Base-by-base conservation (phyloP, 2,113 vertebrate genomes). In the Benthochromis sp. region DNA sequence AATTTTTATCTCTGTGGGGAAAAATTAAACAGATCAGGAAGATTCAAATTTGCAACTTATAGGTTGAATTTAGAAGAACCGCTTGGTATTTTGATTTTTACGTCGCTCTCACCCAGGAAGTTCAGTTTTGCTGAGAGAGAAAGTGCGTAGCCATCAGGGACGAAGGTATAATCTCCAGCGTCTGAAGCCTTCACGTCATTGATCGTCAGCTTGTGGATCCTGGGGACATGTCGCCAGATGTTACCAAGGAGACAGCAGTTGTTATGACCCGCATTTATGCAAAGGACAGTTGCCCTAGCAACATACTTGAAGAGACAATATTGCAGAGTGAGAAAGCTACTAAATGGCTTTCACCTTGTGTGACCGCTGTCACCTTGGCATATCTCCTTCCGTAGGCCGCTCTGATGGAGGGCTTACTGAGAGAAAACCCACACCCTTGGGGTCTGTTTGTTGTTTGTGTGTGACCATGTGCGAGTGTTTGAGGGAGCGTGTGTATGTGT, bases 41-140 rank as follows among this genome's bases (percentile, higher is more conserved):
- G 3, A 27, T 59, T 82, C 5, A 29, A 57, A 57, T 53, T 29
- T 31, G 16, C 31, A 17, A 55, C 5, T 7, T 7, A 8, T 29
- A 52, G 6, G 10, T 19, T 63, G 66, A 7, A 31, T n/a, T 55
- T 3, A 82, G 34, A 31, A 47, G 29, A 63, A 0, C 9, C 2
- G 29, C 16, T 40, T 45, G 16, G 14, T 27, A 5, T 79, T 71
- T 27, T 1, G 2, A 1, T 31, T 21, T 21, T 13, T 21, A 4
- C 12, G 9, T 29, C 8, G 19, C 38, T 87, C 90, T 95, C 90
- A 98, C 98, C 98, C 89, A 98, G 86, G 94, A 98, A 98, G 96
- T 98, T 98, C 90, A 98, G 97, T 87, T 98, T 98, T 69, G 98
- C 97, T 0, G 97, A 98, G 5, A 98, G 96, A 6, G 97, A 96